These are phyloP conservation scores for Zeuzera pyrina DNA, from an alignment of 2,888 invertebrate species.

Conservation along the genomic window DNA sequence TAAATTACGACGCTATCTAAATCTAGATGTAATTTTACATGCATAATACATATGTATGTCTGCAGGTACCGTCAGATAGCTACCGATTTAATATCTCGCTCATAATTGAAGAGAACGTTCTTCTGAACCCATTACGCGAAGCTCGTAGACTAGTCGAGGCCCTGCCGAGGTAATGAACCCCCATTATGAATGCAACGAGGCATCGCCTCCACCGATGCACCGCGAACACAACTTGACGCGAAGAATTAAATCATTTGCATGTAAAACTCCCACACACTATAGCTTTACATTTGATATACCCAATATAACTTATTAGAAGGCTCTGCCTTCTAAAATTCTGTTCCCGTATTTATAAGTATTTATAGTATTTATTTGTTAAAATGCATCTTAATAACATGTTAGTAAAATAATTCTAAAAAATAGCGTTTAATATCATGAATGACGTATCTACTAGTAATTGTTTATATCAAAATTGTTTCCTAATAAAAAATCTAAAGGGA, in stretches of 20 bases:
- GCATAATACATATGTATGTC: neutral
- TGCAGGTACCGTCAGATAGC: conserved; percentile 32
- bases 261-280: conserved; percentile 64
- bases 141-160: conserved; percentile 45
- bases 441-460: too few relatives aligned
- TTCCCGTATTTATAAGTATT: too few relatives aligned
- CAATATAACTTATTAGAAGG: too few relatives aligned
- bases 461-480: too few relatives aligned
- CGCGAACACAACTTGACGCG: conserved; percentile 49
- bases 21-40: neutral
- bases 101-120: conserved; percentile 67
- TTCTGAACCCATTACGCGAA: conserved; percentile 60
- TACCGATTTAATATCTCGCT: conserved; percentile 58
- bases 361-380: too few relatives aligned
- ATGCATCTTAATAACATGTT: too few relatives aligned
- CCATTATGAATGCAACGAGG: conserved; percentile 71
- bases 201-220: conserved; percentile 55
- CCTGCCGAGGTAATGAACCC: conserved; percentile 63
- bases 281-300: too few relatives aligned
- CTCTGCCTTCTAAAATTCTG: too few relatives aligned
- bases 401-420: too few relatives aligned
- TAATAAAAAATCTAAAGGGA: too few relatives aligned
- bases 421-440: too few relatives aligned
- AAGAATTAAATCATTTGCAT: conserved; percentile 73
- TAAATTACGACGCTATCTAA: too few relatives aligned